A percentile compares a stretch with the other conserved stretches of the same genome.
Conservation (phyloP, 2,888 invertebrate species). For the Steinernema carpocapsae region DNA sequence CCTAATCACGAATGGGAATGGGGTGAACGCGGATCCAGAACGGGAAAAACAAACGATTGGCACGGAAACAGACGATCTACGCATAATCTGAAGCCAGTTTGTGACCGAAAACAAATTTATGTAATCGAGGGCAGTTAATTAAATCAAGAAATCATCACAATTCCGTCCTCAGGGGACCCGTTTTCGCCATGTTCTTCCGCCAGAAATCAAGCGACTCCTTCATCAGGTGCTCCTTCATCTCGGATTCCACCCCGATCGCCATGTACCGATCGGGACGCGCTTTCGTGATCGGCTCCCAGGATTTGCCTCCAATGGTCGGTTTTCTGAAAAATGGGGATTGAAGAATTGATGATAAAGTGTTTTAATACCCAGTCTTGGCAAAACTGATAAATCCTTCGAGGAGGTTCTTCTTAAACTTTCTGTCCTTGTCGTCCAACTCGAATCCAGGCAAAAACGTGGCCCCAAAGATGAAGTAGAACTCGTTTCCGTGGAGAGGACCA, state of each 20-base stretch:
- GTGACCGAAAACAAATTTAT: no score
- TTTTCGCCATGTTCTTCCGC: constrained; percentile 9
- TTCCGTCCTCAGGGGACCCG: no score
- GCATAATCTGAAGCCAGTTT: no score
- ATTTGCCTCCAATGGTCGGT: not conserved
- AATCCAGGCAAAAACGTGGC: not conserved
- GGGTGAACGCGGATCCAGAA: no score
- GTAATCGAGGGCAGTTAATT: no score
- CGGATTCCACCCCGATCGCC: not conserved
- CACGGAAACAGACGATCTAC: no score
- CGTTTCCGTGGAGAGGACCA: constrained; percentile 43
- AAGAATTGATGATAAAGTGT: not conserved
- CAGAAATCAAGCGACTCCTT: not conserved
- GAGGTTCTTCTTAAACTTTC: not conserved
- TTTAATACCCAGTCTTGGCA: constrained; percentile 3
- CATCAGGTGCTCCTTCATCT: not conserved
- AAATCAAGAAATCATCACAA: no score
- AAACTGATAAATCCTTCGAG: not conserved
- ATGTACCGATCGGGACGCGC: not conserved
- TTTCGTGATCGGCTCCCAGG: not conserved
- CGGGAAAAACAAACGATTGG: no score
- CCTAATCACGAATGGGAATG: no score
- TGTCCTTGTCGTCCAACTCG: not conserved
- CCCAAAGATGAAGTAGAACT: constrained; percentile 23
- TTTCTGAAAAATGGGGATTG: not conserved